phyloP scores from a whole-genome alignment of 2,113 vertebrate genomes.

The Gracilinanus agilis region DNA sequence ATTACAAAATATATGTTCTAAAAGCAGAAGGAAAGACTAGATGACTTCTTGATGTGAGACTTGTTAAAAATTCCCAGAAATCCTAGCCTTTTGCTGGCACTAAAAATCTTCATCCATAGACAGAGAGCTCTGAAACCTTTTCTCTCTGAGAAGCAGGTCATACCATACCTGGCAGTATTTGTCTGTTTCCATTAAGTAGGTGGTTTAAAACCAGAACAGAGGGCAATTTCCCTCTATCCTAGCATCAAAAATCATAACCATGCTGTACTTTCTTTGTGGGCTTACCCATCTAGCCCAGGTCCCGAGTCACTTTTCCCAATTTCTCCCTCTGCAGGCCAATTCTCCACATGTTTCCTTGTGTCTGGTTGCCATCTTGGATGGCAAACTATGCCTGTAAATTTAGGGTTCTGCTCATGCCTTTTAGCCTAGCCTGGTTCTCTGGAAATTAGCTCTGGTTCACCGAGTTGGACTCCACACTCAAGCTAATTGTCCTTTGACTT shows the following conservation, averaged over 20 bases:
- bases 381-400: background rate
- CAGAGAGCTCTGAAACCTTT: background rate
- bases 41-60: background rate
- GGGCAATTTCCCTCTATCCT: background rate
- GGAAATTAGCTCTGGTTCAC: background rate
- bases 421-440: background rate
- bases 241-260: background rate
- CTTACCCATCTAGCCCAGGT: background rate
- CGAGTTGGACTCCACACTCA: background rate
- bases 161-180: background rate
- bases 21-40: background rate
- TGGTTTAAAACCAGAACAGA: background rate
- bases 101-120: background rate
- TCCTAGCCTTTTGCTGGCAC: background rate
- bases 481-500: background rate
- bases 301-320: background rate
- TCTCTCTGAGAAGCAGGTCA: background rate
- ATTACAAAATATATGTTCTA: background rate
- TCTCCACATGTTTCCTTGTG: background rate
- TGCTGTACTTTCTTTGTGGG: background rate
- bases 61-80: background rate
- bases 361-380: background rate
- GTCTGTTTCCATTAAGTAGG: background rate
- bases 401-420: background rate
- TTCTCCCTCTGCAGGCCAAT: background rate